Percentiles rank a stretch among this genome's conserved stretches.
phyloP scores from a whole-genome alignment of 2,888 invertebrate genomes.

The Yponomeuta cagnagella region DNA sequence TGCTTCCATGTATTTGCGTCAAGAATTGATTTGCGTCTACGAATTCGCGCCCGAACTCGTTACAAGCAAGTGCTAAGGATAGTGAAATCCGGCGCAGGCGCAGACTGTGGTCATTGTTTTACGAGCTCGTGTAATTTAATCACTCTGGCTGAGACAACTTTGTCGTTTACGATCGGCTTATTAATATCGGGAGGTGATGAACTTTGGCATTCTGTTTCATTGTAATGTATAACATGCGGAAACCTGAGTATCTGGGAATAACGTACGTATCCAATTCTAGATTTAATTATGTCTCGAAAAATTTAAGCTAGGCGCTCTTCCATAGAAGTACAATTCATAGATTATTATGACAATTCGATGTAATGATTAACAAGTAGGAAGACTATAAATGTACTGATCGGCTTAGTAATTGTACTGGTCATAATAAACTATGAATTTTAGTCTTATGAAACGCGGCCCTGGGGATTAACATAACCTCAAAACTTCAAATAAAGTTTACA shows the following conservation, averaged over 20 bases:
- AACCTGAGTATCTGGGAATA: background rate
- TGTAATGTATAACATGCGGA: background rate
- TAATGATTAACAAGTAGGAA: too few relatives aligned
- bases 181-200: background rate
- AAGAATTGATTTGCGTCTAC: background rate
- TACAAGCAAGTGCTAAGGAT: background rate
- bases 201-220: background rate
- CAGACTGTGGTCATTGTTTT: slow-evolving; percentile 37
- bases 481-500: background rate
- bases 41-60: background rate
- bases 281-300: too few relatives aligned
- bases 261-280: too few relatives aligned
- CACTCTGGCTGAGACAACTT: slow-evolving; percentile 25
- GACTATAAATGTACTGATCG: too few relatives aligned
- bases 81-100: background rate
- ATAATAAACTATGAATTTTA: too few relatives aligned
- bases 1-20: too few relatives aligned
- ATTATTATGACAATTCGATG: too few relatives aligned
- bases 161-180: background rate
- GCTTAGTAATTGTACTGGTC: too few relatives aligned
- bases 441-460: too few relatives aligned
- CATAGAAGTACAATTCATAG: too few relatives aligned
- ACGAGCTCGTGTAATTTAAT: slow-evolving; percentile 43
- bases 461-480: background rate
- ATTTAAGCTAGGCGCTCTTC: too few relatives aligned